phyloP scores from a whole-genome alignment of 2,113 vertebrate genomes.

The Rhinolophus ferrumequinum region DNA sequence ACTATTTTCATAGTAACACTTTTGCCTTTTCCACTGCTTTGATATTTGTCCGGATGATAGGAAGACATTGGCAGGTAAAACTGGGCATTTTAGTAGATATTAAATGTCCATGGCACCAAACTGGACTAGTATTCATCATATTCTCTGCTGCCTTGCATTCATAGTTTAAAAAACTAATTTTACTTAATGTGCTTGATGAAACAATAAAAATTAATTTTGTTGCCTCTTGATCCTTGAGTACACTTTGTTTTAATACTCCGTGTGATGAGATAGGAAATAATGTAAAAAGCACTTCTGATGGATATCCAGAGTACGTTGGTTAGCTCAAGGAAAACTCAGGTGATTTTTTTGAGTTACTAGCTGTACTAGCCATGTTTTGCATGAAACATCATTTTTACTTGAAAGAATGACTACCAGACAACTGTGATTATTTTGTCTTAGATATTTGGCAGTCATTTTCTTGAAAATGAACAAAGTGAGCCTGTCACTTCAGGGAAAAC shows the following conservation, averaged over 20 bases:
- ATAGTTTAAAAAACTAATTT: neutral
- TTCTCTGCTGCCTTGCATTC: neutral
- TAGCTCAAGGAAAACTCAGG: neutral
- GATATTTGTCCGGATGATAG: neutral
- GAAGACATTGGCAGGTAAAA: neutral
- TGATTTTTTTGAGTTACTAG: conserved; percentile 31
- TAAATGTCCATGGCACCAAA: neutral
- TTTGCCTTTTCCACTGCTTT: conserved; percentile 2
- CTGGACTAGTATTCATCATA: neutral
- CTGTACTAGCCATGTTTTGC: conserved; percentile 31
- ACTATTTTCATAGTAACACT: neutral
- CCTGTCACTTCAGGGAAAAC: conserved; percentile 31
- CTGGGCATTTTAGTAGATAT: neutral
- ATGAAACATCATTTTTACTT: conserved; percentile 17
- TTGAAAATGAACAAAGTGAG: conserved; percentile 52
- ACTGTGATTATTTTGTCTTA: conserved; percentile 44
- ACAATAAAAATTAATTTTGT: conserved; percentile 24
- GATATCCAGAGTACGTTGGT: neutral
- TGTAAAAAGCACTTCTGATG: neutral
- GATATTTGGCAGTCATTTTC: conserved; percentile 47
- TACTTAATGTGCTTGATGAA: neutral
- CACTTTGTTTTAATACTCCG: neutral
- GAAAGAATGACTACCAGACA: conserved; percentile 11
- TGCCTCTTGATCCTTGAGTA: neutral
- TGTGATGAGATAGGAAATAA: neutral